Percentiles rank a stretch among this genome's conserved stretches.
Conservation (phyloP, 2,888 invertebrate species). For the Cheilosia impressa region DNA sequence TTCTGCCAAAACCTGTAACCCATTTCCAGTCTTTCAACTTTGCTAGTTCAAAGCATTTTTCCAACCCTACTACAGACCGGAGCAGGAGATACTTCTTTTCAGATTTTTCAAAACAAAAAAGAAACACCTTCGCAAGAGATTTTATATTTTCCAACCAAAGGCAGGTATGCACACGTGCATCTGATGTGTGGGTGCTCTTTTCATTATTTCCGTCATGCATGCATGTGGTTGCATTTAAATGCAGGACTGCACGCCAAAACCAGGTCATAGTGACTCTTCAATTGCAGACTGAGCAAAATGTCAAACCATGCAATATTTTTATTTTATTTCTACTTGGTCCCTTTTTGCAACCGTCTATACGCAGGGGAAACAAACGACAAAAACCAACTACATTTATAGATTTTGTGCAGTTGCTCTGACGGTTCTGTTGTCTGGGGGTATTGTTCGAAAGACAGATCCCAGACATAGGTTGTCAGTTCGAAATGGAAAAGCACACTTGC, state of each 20-base stretch:
- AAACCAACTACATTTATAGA: no score
- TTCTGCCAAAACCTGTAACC: background rate
- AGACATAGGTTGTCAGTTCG: no score
- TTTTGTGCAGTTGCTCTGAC: no score
- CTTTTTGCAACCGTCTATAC: no score
- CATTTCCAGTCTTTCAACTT: constrained; percentile 9
- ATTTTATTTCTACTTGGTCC: no score
- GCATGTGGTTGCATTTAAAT: constrained; percentile 3
- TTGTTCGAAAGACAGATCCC: no score
- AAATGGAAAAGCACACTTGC: background rate
- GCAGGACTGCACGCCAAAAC: background rate
- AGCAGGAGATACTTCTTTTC: background rate
- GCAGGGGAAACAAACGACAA: no score
- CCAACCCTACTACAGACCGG: background rate
- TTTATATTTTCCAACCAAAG: no score
- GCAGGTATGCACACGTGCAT: background rate
- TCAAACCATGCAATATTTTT: no score
- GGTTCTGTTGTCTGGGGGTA: background rate
- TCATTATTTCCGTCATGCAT: background rate
- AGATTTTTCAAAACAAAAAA: background rate
- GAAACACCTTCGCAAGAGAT: no score
- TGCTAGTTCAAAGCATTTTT: constrained; percentile 4
- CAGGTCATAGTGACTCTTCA: constrained; percentile 1
- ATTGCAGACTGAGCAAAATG: background rate
- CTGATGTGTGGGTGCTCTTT: background rate